These are phyloP conservation scores for Paramuricea clavata DNA, from an alignment of 92 coral and sea anemone species.

Conservation along the genomic window DNA sequence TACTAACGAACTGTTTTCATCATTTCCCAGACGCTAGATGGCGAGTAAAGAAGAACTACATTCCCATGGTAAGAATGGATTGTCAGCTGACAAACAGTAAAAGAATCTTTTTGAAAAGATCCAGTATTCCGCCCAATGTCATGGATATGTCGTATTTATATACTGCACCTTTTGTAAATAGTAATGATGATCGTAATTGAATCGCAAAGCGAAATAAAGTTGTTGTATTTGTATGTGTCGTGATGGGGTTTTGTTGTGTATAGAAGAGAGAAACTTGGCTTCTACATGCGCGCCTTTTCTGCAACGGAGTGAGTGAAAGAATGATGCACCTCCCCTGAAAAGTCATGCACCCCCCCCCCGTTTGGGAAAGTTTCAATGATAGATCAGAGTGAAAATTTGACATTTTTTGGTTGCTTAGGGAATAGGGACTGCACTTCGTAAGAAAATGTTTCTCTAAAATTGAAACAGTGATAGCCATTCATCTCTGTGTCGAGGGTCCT, in stretches of 20 bases:
- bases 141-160: constrained; percentile 68
- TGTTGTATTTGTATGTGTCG: background rate
- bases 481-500: too few relatives aligned
- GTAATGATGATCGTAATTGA: constrained; percentile 2
- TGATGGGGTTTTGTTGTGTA: background rate
- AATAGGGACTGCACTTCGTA: too few relatives aligned
- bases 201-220: background rate
- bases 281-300: too few relatives aligned
- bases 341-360: too few relatives aligned
- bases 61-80: constrained; percentile 96
- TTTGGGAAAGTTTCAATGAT: too few relatives aligned
- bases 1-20: background rate
- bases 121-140: constrained; percentile 86
- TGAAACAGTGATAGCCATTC: too few relatives aligned
- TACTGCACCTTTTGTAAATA: constrained; percentile 57
- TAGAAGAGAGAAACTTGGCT: background rate
- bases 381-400: too few relatives aligned
- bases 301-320: too few relatives aligned
- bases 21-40: constrained; percentile 69
- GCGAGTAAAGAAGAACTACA: constrained; percentile 70
- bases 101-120: constrained; percentile 82
- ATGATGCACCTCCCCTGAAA: too few relatives aligned
- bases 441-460: too few relatives aligned
- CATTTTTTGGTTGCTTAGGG: too few relatives aligned
- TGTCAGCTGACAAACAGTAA: constrained; percentile 93